These are phyloP conservation scores for Neosilurus mollespiculum DNA, from an alignment of 2,797 vertebrate species.

Conservation along the genomic window DNA sequence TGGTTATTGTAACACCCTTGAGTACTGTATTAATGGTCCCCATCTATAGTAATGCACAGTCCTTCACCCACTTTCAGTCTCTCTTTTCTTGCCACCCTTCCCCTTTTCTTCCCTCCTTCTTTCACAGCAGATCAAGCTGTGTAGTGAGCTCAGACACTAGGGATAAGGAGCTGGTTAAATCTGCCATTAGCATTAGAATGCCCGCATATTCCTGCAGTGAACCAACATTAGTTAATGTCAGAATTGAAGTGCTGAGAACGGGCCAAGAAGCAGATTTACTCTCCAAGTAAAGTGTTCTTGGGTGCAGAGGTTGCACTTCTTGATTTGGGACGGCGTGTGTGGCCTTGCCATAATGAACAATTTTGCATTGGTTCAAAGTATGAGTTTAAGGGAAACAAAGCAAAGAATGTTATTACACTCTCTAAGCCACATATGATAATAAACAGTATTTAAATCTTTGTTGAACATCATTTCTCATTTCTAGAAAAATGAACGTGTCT, in stretches of 20 bases:
- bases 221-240: constrained; percentile 76
- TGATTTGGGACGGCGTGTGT: constrained; percentile 56
- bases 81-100: constrained; percentile 49
- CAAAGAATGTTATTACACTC: constrained; percentile 2
- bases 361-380: constrained; percentile 21
- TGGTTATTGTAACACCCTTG: constrained; percentile 32
- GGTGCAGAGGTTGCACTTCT: constrained; percentile 53
- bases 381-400: constrained; percentile 2
- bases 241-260: constrained; percentile 62
- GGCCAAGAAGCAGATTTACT: constrained; percentile 58
- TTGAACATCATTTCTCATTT: not conserved
- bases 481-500: not conserved
- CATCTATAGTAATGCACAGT: constrained; percentile 49
- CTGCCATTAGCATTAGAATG: constrained; percentile 74
- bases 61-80: constrained; percentile 45
- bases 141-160: constrained; percentile 61
- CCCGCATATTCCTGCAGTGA: constrained; percentile 70
- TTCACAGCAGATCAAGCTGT: constrained; percentile 60
- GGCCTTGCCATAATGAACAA: constrained; percentile 51
- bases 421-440: constrained; percentile 2
- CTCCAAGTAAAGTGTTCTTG: constrained; percentile 52
- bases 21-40: constrained; percentile 49
- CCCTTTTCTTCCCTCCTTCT: constrained; percentile 46
- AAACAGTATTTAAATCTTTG: not conserved
- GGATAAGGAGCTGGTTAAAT: constrained; percentile 74